Conservation (phyloP, 2,797 vertebrate species). For the Hypotaenidia okinawae region DNA sequence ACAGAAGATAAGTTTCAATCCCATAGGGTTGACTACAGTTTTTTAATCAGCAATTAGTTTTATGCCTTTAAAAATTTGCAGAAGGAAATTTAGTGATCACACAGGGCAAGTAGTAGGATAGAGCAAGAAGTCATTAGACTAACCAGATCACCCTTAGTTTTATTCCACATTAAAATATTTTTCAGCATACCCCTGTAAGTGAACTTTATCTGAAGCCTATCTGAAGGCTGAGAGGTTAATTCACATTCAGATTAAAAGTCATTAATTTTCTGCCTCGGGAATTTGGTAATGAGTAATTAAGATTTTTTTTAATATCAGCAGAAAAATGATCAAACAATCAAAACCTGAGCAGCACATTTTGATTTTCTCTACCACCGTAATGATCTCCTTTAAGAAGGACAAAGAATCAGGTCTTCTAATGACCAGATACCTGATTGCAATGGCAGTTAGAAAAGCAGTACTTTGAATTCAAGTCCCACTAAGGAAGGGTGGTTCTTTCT, state of each 20-base stretch:
- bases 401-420: not conserved
- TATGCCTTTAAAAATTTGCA: not conserved
- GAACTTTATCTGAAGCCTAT: not conserved
- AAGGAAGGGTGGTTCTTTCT: not conserved
- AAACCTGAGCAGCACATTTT: not conserved
- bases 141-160: not conserved
- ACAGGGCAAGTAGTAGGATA: not conserved
- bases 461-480: not conserved
- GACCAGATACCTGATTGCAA: not conserved
- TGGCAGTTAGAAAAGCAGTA: not conserved
- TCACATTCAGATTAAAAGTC: not conserved
- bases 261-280: not conserved
- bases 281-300: not conserved
- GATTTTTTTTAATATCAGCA: not conserved
- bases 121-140: not conserved
- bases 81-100: not conserved
- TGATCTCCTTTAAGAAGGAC: not conserved
- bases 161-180: not conserved
- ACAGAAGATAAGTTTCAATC: not conserved
- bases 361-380: not conserved
- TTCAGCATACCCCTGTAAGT: not conserved
- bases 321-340: not conserved
- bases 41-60: not conserved
- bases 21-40: not conserved
- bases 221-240: not conserved